phyloP scores from a whole-genome alignment of 2,797 vertebrate genomes.

The Champsocephalus esox region DNA sequence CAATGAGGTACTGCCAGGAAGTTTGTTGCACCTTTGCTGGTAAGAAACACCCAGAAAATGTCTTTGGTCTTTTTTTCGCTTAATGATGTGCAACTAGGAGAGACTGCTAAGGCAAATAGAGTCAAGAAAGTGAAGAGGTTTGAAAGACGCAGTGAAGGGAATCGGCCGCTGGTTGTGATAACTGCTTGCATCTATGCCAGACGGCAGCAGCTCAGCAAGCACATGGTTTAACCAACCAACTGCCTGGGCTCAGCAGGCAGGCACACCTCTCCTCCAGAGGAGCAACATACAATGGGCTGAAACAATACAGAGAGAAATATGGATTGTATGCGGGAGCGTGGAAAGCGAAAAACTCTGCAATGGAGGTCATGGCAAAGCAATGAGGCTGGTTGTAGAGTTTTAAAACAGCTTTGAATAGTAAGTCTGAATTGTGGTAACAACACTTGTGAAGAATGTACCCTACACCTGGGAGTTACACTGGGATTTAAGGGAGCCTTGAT shows the following conservation, averaged over 20 bases:
- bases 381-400: conserved; percentile 36
- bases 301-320: conserved; percentile 62
- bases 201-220: conserved; percentile 60
- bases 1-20: conserved; percentile 16
- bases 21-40: conserved; percentile 38
- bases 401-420: conserved; percentile 29
- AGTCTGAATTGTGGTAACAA: conserved; percentile 22
- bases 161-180: conserved; percentile 32
- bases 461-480: conserved; percentile 27
- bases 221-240: conserved; percentile 63
- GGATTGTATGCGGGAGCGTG: conserved; percentile 46
- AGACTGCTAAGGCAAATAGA: conserved; percentile 21
- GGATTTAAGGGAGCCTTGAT: conserved; percentile 41
- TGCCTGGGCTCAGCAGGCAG: conserved; percentile 59
- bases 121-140: conserved; percentile 31
- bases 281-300: conserved; percentile 55
- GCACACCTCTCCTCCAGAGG: conserved; percentile 44
- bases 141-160: conserved; percentile 41
- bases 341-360: conserved; percentile 36
- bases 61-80: conserved; percentile 4
- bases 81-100: conserved; percentile 13
- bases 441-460: conserved; percentile 9
- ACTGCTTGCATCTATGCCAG: conserved; percentile 51
- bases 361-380: conserved; percentile 48
- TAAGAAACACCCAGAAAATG: background rate